phyloP scores from a whole-genome alignment of 2,113 vertebrate genomes.

The Hiodon alosoides region DNA sequence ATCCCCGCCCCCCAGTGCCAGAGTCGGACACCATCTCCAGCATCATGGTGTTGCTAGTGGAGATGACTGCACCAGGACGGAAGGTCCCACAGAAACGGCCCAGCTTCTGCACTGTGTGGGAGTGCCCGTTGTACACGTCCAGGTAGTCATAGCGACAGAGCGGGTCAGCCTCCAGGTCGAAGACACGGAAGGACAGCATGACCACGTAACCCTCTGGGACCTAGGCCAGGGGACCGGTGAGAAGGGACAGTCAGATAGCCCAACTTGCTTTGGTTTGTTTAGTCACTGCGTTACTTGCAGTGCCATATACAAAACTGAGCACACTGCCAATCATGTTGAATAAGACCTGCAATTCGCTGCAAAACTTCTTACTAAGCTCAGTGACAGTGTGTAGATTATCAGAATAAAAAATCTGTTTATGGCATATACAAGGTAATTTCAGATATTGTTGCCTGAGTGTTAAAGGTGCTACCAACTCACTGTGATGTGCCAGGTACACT shows the following conservation, averaged over 20 bases:
- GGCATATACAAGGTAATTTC: not conserved
- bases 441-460: not conserved
- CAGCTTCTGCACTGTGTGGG: constrained; percentile 65
- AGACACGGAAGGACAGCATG: constrained; percentile 80
- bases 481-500: constrained; percentile 82
- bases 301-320: too few relatives aligned
- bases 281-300: too few relatives aligned
- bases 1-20: constrained; percentile 69
- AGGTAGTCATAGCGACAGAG: constrained; percentile 79
- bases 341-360: too few relatives aligned
- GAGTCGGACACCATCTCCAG: constrained; percentile 75
- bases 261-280: too few relatives aligned
- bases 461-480: constrained; percentile 54
- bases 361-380: too few relatives aligned
- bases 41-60: constrained; percentile 79
- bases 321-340: too few relatives aligned
- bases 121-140: constrained; percentile 75
- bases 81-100: constrained; percentile 86
- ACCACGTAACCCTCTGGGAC: constrained; percentile 80
- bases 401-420: too few relatives aligned
- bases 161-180: constrained; percentile 80
- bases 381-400: too few relatives aligned
- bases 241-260: too few relatives aligned
- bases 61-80: constrained; percentile 75
- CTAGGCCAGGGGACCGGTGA: constrained; percentile 44